Conservation (phyloP, 2,888 invertebrate species). For the Eustalomyia histrio region DNA sequence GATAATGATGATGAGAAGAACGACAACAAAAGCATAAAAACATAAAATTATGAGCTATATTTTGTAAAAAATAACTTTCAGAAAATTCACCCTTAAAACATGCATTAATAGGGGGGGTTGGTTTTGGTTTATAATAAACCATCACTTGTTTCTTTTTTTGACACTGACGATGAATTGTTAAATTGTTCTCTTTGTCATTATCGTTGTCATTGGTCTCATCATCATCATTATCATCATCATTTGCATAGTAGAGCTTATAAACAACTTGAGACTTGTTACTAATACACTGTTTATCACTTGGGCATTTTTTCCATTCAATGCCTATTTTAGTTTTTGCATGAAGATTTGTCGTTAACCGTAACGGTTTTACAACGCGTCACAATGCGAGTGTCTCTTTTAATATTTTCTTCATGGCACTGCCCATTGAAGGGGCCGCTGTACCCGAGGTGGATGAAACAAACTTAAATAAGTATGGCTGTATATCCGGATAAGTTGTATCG, state of each 20-base stretch:
- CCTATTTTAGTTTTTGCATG: constrained; percentile 33
- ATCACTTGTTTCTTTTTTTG: constrained; percentile 47
- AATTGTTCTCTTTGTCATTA: constrained; percentile 14
- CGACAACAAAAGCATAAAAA: constrained; percentile 60
- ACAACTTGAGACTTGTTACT: constrained; percentile 58
- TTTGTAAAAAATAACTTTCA: constrained; percentile 47
- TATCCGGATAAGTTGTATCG: constrained; percentile 94
- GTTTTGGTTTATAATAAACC: constrained; percentile 43
- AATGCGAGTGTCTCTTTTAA: constrained; percentile 90
- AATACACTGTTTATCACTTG: constrained; percentile 60
- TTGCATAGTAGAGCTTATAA: constrained; percentile 57
- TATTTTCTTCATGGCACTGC: constrained; percentile 93
- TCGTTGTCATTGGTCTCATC: constrained; percentile 16
- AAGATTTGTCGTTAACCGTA: constrained; percentile 59
- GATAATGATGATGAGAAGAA: constrained; percentile 50
- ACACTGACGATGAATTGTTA: no score
- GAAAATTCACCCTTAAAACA: neutral
- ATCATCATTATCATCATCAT: constrained; percentile 29
- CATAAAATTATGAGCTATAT: constrained; percentile 55
- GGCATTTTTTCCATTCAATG: constrained; percentile 32
- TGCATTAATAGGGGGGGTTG: neutral
- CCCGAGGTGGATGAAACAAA: constrained; percentile 91
- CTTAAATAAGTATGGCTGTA: constrained; percentile 98
- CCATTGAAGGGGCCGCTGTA: constrained; percentile 89
- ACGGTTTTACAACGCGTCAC: constrained; percentile 80